These are phyloP conservation scores for Sycophila texana DNA, from an alignment of 2,888 invertebrate genomes.

Conservation along the genomic window DNA sequence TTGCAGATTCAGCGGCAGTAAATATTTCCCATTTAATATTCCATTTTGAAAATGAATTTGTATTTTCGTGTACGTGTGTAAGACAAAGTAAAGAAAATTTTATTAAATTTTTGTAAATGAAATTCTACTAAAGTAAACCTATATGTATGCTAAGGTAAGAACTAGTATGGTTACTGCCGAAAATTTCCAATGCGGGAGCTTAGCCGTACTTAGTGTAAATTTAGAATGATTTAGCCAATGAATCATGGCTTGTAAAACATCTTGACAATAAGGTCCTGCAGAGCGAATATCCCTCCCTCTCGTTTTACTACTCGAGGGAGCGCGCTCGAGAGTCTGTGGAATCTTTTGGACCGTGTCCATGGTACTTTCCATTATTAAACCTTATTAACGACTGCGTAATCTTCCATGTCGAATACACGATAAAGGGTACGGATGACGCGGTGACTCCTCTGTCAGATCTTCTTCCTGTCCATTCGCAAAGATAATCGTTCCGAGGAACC, in stretches of 20 bases:
- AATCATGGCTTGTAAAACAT: neutral
- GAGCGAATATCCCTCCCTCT: neutral
- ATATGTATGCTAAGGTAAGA: no score
- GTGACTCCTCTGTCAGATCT: neutral
- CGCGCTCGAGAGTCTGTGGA: conserved; percentile 49
- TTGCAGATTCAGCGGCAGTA: conserved; percentile 12
- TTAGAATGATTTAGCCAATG: conserved; percentile 22
- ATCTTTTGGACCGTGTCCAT: conserved; percentile 52
- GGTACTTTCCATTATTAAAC: conserved; percentile 59
- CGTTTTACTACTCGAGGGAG: neutral
- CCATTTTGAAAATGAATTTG: conserved; percentile 7
- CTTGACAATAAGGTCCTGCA: neutral
- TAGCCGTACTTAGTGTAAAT: neutral
- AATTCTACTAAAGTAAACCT: no score
- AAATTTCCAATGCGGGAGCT: conserved; percentile 9
- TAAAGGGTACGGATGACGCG: neutral
- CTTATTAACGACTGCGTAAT: conserved; percentile 2
- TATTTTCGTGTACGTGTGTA: neutral
- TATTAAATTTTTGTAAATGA: neutral
- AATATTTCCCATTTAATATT: conserved; percentile 37
- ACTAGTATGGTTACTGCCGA: neutral
- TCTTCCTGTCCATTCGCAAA: conserved; percentile 26
- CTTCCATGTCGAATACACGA: neutral
- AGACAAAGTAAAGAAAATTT: neutral
- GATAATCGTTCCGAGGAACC: neutral